Evolutionary conservation across 1,140 invertebrate species (phyloP).

Genomic region (Zaprionus vittiger): DNA sequence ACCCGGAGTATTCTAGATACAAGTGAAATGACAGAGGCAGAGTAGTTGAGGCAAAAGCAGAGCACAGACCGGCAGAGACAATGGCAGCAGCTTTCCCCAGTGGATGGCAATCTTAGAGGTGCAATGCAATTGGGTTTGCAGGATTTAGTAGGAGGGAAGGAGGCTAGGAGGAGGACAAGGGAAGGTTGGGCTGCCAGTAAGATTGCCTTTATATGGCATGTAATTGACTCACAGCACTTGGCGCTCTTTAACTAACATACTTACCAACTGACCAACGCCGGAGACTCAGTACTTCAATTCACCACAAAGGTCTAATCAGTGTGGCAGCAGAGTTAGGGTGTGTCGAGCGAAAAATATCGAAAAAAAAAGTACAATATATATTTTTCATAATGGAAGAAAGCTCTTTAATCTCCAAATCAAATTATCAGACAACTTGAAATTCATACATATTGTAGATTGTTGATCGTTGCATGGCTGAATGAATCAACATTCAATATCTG

Average conservation of each 20-base stretch:
- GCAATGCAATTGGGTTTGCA: not conserved
- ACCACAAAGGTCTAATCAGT: conserved; percentile 28
- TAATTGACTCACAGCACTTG: conserved; percentile 79
- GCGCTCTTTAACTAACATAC: conserved; percentile 65
- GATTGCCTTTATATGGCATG: conserved; percentile 66
- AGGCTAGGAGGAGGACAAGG: not conserved
- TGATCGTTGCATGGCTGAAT: too few relatives aligned
- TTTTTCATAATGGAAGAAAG: not conserved
- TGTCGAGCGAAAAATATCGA: not conserved
- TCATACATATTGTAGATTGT: too few relatives aligned
- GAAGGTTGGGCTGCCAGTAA: conserved; percentile 6
- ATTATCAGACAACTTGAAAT: not conserved
- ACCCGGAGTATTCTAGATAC: not conserved
- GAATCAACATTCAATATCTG: not conserved
- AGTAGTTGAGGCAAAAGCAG: conserved; percentile 16
- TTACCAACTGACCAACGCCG: conserved; percentile 39
- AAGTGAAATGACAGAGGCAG: conserved; percentile 18
- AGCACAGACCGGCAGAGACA: conserved; percentile 17
- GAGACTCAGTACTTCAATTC: conserved; percentile 25
- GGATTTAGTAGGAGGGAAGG: not conserved
- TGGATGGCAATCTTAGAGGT: conserved; percentile 1
- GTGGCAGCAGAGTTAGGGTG: conserved; percentile 29
- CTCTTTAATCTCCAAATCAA: not conserved
- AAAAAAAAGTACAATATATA: not conserved
- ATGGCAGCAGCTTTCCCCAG: conserved; percentile 7